Percentiles rank a stretch among this genome's conserved stretches.
phyloP scores from a whole-genome alignment of 2,113 vertebrate species.

The Rhinoptilus africanus region DNA sequence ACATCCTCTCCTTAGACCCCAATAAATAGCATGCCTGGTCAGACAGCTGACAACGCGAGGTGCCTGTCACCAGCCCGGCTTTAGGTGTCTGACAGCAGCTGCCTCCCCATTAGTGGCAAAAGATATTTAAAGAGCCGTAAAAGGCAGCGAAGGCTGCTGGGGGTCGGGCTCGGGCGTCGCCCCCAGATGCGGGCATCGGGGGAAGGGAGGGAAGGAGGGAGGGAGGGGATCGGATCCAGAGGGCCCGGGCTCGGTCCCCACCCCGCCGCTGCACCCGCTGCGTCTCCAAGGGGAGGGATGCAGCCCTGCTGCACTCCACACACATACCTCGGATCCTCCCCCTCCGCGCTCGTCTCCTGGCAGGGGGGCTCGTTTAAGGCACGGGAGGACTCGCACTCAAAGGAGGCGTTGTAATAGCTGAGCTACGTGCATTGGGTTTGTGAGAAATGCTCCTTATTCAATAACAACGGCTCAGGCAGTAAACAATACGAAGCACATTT shows the following conservation, averaged over 20 bases:
- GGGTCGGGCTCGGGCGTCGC: background rate
- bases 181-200: background rate
- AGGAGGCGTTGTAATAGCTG: background rate
- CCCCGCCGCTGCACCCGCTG: background rate
- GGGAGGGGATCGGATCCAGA: background rate
- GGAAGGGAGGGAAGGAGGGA: no score
- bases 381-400: background rate
- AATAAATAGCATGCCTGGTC: background rate
- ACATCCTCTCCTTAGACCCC: background rate
- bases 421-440: background rate
- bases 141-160: background rate
- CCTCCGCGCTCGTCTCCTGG: background rate
- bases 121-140: background rate
- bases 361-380: background rate
- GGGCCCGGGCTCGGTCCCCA: background rate
- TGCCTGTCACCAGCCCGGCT: background rate
- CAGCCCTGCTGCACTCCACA: background rate
- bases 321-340: background rate
- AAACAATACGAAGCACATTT: no score
- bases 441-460: no score
- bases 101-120: background rate
- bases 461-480: no score
- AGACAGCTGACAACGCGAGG: background rate
- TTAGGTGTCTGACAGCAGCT: background rate
- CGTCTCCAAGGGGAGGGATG: background rate